phyloP scores from a whole-genome alignment of 2,113 vertebrate genomes.

The Lathamus discolor region DNA sequence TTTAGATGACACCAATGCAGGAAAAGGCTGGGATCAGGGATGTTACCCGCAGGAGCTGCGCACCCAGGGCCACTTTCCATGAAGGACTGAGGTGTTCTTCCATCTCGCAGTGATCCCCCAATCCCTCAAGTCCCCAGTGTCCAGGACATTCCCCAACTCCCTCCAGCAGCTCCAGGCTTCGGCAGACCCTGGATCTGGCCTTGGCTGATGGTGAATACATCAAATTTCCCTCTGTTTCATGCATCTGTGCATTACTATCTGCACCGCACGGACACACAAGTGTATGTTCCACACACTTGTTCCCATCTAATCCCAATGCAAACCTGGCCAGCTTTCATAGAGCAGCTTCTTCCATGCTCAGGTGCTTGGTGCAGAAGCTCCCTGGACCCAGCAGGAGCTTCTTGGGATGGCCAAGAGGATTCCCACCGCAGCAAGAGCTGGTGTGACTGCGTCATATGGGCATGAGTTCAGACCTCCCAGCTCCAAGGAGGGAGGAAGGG shows the following conservation, averaged over 20 bases:
- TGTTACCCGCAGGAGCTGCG: too few species aligned
- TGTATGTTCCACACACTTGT: not conserved
- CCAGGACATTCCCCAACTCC: not conserved
- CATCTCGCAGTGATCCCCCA: not conserved
- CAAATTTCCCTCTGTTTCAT: not conserved
- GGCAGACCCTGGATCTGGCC: too few species aligned
- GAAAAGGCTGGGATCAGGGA: too few species aligned
- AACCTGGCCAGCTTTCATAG: not conserved
- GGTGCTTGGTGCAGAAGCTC: not conserved
- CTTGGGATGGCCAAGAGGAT: not conserved
- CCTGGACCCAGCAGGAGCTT: not conserved
- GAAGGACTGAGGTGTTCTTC: not conserved
- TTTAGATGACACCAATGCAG: too few species aligned
- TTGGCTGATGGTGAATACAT: not conserved
- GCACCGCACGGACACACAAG: too few species aligned
- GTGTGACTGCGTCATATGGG: not conserved
- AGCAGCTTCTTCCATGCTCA: not conserved
- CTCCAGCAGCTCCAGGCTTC: not conserved
- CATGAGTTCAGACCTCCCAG: too few species aligned
- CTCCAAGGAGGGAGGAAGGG: not conserved
- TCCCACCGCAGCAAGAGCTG: not conserved
- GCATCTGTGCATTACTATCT: not conserved
- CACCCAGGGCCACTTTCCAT: not conserved
- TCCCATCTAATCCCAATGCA: not conserved
- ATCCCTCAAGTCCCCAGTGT: too few species aligned